A percentile compares a stretch with the other conserved stretches of the same genome.
These are phyloP conservation scores for Anthrax anthrax DNA, from an alignment of 2,888 invertebrate species.

Conservation along the genomic window DNA sequence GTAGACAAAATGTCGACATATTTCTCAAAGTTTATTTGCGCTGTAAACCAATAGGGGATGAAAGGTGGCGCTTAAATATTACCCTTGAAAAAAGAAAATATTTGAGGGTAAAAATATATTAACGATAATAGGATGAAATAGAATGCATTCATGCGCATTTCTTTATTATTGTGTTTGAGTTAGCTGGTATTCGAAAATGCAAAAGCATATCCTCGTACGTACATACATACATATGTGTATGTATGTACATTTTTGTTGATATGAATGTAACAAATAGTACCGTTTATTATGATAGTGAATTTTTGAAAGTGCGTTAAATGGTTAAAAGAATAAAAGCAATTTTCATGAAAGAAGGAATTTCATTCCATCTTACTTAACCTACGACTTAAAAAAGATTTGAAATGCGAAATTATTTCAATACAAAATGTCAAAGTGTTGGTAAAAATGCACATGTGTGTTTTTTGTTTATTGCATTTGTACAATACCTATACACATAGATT, in stretches of 20 bases:
- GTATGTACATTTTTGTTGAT: too few relatives aligned
- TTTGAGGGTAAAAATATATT: background rate
- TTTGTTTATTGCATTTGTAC: too few relatives aligned
- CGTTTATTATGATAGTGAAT: too few relatives aligned
- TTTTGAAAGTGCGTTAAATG: background rate
- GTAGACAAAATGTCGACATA: background rate
- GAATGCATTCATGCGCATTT: conserved; percentile 6
- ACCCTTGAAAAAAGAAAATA: background rate
- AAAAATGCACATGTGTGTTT: too few relatives aligned
- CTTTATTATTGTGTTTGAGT: background rate
- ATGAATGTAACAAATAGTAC: too few relatives aligned
- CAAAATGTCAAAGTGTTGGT: too few relatives aligned
- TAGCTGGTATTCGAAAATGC: too few relatives aligned
- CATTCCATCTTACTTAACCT: background rate
- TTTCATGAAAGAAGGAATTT: background rate
- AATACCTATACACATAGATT: too few relatives aligned
- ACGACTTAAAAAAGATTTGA: background rate
- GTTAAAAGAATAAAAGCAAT: background rate
- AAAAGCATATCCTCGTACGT: too few relatives aligned
- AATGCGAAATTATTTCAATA: too few relatives aligned
- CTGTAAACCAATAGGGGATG: conserved; percentile 7
- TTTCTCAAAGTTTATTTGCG: background rate
- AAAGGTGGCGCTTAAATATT: conserved; percentile 5
- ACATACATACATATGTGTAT: too few relatives aligned
- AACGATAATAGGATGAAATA: background rate